phyloP scores from a whole-genome alignment of 2,797 vertebrate genomes.

The Anas acuta region DNA sequence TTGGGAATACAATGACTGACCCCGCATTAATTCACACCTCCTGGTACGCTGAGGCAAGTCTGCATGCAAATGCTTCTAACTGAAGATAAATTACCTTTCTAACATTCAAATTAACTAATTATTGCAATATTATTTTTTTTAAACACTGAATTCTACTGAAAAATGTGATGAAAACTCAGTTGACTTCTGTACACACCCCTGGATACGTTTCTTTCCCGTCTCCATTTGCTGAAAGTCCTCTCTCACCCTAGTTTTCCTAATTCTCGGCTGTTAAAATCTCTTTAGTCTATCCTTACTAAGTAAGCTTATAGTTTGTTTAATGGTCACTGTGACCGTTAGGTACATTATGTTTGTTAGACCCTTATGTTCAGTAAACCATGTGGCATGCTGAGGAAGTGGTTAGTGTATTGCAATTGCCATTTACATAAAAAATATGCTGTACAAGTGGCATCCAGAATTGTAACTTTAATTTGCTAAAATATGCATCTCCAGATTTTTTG shows the following conservation, averaged over 20 bases:
- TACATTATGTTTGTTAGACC: neutral
- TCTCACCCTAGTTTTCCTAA: neutral
- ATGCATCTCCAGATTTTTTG: neutral
- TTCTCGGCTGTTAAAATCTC: neutral
- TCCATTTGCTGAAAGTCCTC: neutral
- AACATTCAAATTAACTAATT: neutral
- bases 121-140: neutral
- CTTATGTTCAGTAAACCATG: neutral
- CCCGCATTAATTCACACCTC: accelerated
- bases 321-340: neutral
- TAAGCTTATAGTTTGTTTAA: neutral
- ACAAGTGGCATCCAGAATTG: neutral
- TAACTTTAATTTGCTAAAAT: neutral
- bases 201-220: neutral
- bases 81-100: neutral
- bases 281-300: neutral
- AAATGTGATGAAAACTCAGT: neutral
- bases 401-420: neutral
- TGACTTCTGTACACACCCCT: neutral
- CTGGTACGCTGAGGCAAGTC: neutral
- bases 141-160: neutral
- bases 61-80: neutral
- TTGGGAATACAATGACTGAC: neutral
- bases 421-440: neutral
- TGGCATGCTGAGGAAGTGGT: accelerated